Evolutionary conservation across 35 echinoderm and acorn worm genomes (phyloP), one percentile per base, ranked within the genome.

Genomic region (Chiridota heheva): DNA sequence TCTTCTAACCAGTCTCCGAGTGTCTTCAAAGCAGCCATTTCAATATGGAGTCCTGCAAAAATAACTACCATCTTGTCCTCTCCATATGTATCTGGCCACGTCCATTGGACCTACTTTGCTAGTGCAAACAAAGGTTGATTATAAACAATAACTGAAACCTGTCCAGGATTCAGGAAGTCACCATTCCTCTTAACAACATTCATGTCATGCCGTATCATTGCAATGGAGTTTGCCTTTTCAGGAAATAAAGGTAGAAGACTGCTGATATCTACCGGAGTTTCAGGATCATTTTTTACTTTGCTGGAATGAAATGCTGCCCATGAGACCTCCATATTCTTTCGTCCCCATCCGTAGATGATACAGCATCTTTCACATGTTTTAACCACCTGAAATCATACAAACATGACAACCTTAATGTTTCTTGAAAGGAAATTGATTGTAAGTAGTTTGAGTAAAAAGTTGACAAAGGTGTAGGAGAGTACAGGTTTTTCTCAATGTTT

Each of bases 21-120:
- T 46, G 22, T 49, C 3, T 82, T 82, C 79, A 3, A 37, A 33
- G 36, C 24, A 29, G 41, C 40, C 46, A 32, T 83, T 70, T 83
- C 80, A 68, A 83, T 68, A 67, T 70, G 80, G 8, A 83, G 59
- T 51, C 44, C 80, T 32, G 63, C 64, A 63, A 79, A 58, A 31
- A 78, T 26, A 18, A 81, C 32, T 18, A 64, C 77, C 6, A 61
- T 58, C 10, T 64, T 40, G 7, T 63, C 35, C 40, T 64, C 57
- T 41, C 58, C 58, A 63, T 63, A 44, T 63, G 29, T 4, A 30
- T 62, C 25, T 65, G 77, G 34, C 2, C 36, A 79, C 41, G 35
- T 79, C 76, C 53, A 79, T 22, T 79, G 76, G 6, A 79, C 41
- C 1, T 24, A n/a, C n/a, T n/a, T n/a, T n/a, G n/a, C n/a, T n/a